These are phyloP conservation scores for Drosophila lutescens DNA, from an alignment of 2,888 invertebrate genomes.

Conservation along the genomic window DNA sequence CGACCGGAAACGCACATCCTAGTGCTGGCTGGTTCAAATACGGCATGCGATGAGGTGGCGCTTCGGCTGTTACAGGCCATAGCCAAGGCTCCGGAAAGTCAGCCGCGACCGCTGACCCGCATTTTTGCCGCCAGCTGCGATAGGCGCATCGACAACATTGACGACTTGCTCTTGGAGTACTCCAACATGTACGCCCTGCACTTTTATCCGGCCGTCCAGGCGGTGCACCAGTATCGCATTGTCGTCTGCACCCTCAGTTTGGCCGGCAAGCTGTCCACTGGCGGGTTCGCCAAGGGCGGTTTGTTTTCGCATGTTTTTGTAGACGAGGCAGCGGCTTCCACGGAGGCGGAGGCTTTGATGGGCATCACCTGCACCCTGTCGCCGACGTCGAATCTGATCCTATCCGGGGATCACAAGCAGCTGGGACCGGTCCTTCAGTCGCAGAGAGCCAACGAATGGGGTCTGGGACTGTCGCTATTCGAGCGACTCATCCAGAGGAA, in stretches of 20 bases:
- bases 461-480: conserved; percentile 86
- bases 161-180: conserved; percentile 81
- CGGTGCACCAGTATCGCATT: conserved; percentile 86
- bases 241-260: conserved; percentile 88
- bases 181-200: conserved; percentile 84
- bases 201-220: conserved; percentile 84
- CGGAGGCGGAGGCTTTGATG: conserved; percentile 88
- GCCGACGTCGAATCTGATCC: conserved; percentile 85
- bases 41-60: conserved; percentile 89
- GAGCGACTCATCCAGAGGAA: conserved; percentile 87
- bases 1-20: conserved; percentile 85
- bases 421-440: conserved; percentile 87
- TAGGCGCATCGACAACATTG: conserved; percentile 81
- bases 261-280: conserved; percentile 85
- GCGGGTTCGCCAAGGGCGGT: conserved; percentile 63
- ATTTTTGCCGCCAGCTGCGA: conserved; percentile 84
- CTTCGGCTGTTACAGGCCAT: conserved; percentile 83
- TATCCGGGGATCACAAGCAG: conserved; percentile 91
- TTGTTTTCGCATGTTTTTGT: conserved; percentile 89
- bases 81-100: conserved; percentile 39
- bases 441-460: conserved; percentile 71
- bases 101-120: conserved; percentile 82
- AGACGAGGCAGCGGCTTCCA: conserved; percentile 91
- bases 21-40: conserved; percentile 89
- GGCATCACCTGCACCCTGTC: conserved; percentile 85